Evolutionary conservation across 92 coral and sea anemone genomes (phyloP).

Genomic region (Actinostola sp.): DNA sequence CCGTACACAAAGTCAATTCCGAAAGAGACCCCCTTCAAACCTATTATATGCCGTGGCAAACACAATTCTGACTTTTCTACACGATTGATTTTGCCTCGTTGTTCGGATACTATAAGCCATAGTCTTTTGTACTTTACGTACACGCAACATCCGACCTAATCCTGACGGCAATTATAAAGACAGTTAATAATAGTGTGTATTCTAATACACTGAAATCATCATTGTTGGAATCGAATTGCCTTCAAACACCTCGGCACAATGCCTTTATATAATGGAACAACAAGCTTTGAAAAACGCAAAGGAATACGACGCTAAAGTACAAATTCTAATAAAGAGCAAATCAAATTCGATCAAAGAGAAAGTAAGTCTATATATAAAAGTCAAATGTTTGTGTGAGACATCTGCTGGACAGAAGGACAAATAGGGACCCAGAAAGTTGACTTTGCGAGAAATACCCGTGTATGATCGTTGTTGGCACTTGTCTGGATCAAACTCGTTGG

Average conservation of each 20-base stretch:
- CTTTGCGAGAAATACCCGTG: slow-evolving; percentile 2
- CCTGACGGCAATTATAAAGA: slow-evolving; percentile 36
- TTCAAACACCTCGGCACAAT: slow-evolving; percentile 17
- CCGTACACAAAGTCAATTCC: not conserved
- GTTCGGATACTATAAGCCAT: not conserved
- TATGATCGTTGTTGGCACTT: not conserved
- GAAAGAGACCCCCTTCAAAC: no score
- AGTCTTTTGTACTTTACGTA: not conserved
- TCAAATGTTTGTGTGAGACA: slow-evolving; percentile 7
- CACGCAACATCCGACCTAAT: slow-evolving; percentile 18
- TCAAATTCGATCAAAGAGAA: not conserved
- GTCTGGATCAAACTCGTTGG: not conserved
- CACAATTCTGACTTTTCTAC: not conserved
- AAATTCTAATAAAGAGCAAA: not conserved
- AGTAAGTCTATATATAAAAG: slow-evolving; percentile 4
- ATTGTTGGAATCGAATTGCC: not conserved
- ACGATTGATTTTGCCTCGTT: slow-evolving; percentile 1
- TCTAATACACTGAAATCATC: slow-evolving; percentile 19
- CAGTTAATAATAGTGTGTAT: slow-evolving; percentile 22
- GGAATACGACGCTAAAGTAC: not conserved
- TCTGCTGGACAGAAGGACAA: slow-evolving; percentile 35
- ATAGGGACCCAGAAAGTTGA: slow-evolving; percentile 15
- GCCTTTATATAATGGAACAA: not conserved
- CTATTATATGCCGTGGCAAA: slow-evolving; percentile 14
- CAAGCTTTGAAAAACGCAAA: not conserved